Evolutionary conservation across 2,888 invertebrate species (phyloP), one percentile per base, ranked within the genome.

Genomic region (Lagria hirta): DNA sequence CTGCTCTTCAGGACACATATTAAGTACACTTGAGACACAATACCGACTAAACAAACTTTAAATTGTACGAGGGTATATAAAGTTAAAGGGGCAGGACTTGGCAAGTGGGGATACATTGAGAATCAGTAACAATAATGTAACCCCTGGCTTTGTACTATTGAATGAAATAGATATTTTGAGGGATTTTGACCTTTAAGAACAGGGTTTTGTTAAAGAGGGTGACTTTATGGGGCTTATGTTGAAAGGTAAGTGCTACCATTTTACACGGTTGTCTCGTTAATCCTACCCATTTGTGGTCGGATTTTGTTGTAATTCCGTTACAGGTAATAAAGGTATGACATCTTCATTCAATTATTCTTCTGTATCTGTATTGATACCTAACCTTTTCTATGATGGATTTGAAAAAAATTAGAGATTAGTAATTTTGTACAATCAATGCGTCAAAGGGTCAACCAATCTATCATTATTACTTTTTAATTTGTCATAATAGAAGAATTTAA

Each of bases 181-280:
- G 59, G 64, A 66, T 52, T 65, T 66, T 48, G 58, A 43, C 63
- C 62, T 55, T 62, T 64, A 51, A 43, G 52, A 20, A 11, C 34
- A 28, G 26, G 15, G 36, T 33, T 43, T 55, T 48, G 50, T 48
- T 48, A 34, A 30, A 27, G 51, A 48, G 54, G 53, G 46, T 49
- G 49, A 52, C 54, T 52, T 53, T 50, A 52, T 52, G 57, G 55
- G 59, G 57, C 58, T 61, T 61, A 51, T 60, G 57, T 58, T 55
- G 51, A 56, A 49, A 54, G 36, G 55, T 59, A 56, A 60, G 58
- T 64, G 66, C 63, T 66, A 56, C 54, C 61, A 60, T 64, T 68
- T 68, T 69, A 64, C 66, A 70, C 66, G 69, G 65, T 62, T 70
- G 69, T 70, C 69, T 62, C 55, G 61, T 64, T 60, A 60, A 60